Percentiles rank a stretch among this genome's conserved stretches.
Evolutionary conservation across 2,888 invertebrate species (phyloP).

Genomic region (Lypha dubia): DNA sequence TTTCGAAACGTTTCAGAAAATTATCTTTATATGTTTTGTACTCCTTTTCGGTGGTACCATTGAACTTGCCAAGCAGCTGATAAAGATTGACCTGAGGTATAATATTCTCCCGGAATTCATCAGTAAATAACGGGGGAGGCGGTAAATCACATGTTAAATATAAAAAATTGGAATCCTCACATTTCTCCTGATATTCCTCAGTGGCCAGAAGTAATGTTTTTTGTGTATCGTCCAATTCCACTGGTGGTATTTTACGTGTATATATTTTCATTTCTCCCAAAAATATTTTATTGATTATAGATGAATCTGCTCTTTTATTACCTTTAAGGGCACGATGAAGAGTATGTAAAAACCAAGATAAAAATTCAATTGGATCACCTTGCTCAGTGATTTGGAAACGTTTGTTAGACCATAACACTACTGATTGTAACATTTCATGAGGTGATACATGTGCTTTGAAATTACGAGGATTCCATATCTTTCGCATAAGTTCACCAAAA

Average conservation of each 20-base stretch:
- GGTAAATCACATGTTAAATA: slow-evolving; percentile 99
- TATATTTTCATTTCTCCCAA: slow-evolving; percentile 95
- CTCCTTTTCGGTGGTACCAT: slow-evolving; percentile 97
- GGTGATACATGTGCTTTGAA: slow-evolving; percentile 99
- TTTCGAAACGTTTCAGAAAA: slow-evolving; percentile 97
- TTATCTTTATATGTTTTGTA: slow-evolving; percentile 99
- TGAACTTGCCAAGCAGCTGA: slow-evolving; percentile 97
- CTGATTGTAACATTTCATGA: slow-evolving; percentile 99
- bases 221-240: slow-evolving; percentile 95
- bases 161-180: slow-evolving; percentile 96
- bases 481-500: slow-evolving; percentile 97
- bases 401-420: slow-evolving; percentile 98
- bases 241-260: slow-evolving; percentile 95
- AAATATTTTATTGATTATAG: slow-evolving; percentile 97
- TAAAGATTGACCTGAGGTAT: slow-evolving; percentile 99
- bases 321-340: slow-evolving; percentile 97
- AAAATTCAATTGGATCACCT: slow-evolving; percentile 98
- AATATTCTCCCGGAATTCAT: slow-evolving; percentile 98
- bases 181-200: slow-evolving; percentile 93
- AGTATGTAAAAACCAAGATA: slow-evolving; percentile 99
- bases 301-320: slow-evolving; percentile 92
- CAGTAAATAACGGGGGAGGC: slow-evolving; percentile 97
- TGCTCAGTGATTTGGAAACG: slow-evolving; percentile 99
- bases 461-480: slow-evolving; percentile 99
- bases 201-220: slow-evolving; percentile 90